phyloP scores from a whole-genome alignment of 2,113 vertebrate genomes.

The Poeciliopsis prolifica region DNA sequence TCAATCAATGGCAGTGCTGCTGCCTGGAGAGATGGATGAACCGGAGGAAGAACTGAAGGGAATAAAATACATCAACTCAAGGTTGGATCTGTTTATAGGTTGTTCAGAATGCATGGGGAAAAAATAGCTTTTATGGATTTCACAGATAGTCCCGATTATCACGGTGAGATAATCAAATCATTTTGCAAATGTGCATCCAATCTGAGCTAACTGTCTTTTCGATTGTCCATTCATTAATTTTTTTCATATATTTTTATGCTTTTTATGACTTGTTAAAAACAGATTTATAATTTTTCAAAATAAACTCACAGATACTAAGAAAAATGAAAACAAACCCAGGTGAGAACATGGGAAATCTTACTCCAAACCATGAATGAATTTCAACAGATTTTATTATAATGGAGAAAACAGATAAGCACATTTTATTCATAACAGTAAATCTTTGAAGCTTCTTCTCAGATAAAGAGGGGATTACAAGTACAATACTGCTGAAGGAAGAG shows the following conservation, averaged over 20 bases:
- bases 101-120: not conserved
- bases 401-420: constrained; percentile 20
- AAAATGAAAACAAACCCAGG: not conserved
- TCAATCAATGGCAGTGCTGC: not conserved
- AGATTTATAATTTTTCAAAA: not conserved
- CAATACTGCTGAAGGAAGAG: constrained; percentile 8
- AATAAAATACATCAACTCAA: not conserved
- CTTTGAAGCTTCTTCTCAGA: constrained; percentile 26
- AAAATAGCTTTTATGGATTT: not conserved
- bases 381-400: constrained; percentile 14
- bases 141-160: not conserved
- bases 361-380: not conserved
- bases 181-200: not conserved
- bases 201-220: not conserved
- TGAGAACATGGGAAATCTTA: not conserved
- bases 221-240: not conserved
- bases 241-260: no score
- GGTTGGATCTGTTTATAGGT: not conserved
- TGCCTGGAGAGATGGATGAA: constrained; percentile 12
- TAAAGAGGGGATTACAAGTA: constrained; percentile 25
- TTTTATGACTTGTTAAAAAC: not conserved
- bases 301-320: not conserved
- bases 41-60: not conserved
- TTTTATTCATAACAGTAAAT: constrained; percentile 6
- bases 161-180: not conserved